phyloP scores from a whole-genome alignment of 2,888 invertebrate genomes.

The Lycia hirtaria region DNA sequence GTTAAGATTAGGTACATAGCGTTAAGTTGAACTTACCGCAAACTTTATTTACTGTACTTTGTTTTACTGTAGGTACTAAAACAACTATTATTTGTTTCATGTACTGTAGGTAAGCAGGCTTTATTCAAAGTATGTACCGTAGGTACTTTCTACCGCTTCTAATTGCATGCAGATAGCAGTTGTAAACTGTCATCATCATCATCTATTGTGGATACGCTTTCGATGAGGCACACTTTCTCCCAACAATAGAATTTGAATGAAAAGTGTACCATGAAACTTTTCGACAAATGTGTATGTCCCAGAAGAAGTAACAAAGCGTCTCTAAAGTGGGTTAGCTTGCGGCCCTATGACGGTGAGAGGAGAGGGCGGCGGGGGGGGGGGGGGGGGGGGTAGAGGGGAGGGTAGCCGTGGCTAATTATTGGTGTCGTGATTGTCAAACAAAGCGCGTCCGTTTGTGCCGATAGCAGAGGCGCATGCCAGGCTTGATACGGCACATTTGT shows the following conservation, averaged over 20 bases:
- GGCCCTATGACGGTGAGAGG: conserved; percentile 1
- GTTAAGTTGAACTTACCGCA: too few species aligned
- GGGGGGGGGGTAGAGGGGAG: neutral
- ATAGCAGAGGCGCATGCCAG: neutral
- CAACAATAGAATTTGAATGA: conserved; percentile 23
- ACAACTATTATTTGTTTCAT: too few species aligned
- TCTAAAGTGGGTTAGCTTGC: conserved; percentile 10
- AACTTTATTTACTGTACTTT: too few species aligned
- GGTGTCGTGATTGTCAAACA: conserved; percentile 19
- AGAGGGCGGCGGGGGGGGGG: neutral
- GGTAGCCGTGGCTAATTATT: conserved; percentile 1
- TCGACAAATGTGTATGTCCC: conserved; percentile 7
- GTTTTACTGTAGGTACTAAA: too few species aligned
- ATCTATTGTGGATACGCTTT: conserved; percentile 15
- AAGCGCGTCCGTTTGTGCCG: conserved; percentile 6
- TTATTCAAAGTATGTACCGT: neutral
- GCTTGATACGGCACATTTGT: conserved; percentile 14
- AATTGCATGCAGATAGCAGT: neutral
- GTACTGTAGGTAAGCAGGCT: too few species aligned
- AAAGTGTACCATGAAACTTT: conserved; percentile 17
- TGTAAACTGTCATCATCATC: neutral
- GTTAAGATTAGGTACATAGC: too few species aligned
- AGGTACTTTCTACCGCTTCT: neutral
- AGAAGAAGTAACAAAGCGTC: conserved; percentile 4
- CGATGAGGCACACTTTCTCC: conserved; percentile 27